Evolutionary conservation across 2,113 vertebrate species (phyloP), one percentile per base, ranked within the genome.

Genomic region (Thunnus maccoyii): DNA sequence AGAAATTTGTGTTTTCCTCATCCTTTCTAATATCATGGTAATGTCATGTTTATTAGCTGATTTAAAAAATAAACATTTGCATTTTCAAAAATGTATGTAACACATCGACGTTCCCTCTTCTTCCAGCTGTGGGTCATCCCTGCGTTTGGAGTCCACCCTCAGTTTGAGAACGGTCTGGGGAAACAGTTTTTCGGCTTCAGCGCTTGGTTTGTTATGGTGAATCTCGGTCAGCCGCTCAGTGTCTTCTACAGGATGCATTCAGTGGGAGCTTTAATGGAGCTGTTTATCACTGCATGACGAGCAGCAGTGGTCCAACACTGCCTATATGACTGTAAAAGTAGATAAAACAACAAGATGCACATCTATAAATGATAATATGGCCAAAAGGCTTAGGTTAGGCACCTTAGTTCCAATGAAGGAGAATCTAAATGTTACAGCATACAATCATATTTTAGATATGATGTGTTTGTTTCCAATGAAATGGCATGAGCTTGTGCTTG

Each of bases 191-290:
- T 96, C 0, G 97, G 98, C 78, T 97, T 97, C 91, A 94, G 83
- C 1, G 83, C 94, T 0, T 99, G 97, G 97, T 97, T 99, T 73
- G 82, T 95, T 7, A 91, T 98, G 4, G 95, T 99, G 66, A 99
- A 98, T 85, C 92, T 97, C 0, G 95, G 96, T 0, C 96, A 98
- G 76, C 98, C 98, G 0, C 91, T 99, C 68, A 88, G 94, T 0
- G 97, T 99, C 48, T 99, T 99, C 93, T 99, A 99, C 94, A 93
- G 96, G 64, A 99, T 99, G 97, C 98, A 99, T 90, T 97, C 97
- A 0, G 96, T 98, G 0, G 96, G 95, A 20, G 96, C 95, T 0
- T 92, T 99, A 22, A 93, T 96, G 89, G 97, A 97, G 89, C 90
- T 99, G 71, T 96, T 97, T 4, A 16, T 96, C 57, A 89, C 94